Evolutionary conservation across 30 jellyfish, hydroid and myxozoan species (phyloP), one percentile per base, ranked within the genome.

Genomic region (Clytia hemisphaerica): DNA sequence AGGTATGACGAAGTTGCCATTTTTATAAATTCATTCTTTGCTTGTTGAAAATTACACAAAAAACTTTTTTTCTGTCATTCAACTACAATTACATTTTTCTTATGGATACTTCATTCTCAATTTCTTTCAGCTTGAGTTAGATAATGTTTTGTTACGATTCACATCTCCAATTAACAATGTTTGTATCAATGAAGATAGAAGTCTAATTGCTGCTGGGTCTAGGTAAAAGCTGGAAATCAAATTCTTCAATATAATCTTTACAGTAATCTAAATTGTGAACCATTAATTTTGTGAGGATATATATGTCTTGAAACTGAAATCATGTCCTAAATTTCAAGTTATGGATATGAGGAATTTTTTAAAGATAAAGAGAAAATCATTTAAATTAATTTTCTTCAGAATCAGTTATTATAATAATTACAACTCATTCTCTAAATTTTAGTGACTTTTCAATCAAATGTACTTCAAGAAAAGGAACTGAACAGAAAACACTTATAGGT

Each of bases 381-480:
- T n/a, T n/a, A n/a, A n/a, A n/a, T n/a, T n/a, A n/a, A n/a, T n/a
- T n/a, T n/a, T n/a, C n/a, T n/a, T n/a, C n/a, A n/a, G n/a, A n/a
- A n/a, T n/a, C n/a, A n/a, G n/a, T n/a, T n/a, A n/a, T n/a, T n/a
- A n/a, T n/a, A n/a, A n/a, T 49, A n/a, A 3, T 4, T 34, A 2
- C 28, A 18, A 3, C 12, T 30, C 6, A 7, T 33, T 12, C 25
- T 35, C 2, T 61, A 25, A 32, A 44, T 80, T 48, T 3, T 34
- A 85, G 96, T 32, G 96, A 85, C 58, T 85, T 85, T 44, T 22
- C 55, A 5, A 40, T 73, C 63, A 85, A 85, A 58, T 72, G 74
- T 29, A 71, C 70, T 30, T 45, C 57, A 47, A 40, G 40, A 27
- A 85, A 58, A 36, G 92, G 72, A 6, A 54, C 55, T 45, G 45